Percentiles rank a stretch among this genome's conserved stretches.
These are phyloP conservation scores for Enteromius thamalakanensis DNA, from an alignment of 2,797 vertebrate genomes.

Conservation along the genomic window DNA sequence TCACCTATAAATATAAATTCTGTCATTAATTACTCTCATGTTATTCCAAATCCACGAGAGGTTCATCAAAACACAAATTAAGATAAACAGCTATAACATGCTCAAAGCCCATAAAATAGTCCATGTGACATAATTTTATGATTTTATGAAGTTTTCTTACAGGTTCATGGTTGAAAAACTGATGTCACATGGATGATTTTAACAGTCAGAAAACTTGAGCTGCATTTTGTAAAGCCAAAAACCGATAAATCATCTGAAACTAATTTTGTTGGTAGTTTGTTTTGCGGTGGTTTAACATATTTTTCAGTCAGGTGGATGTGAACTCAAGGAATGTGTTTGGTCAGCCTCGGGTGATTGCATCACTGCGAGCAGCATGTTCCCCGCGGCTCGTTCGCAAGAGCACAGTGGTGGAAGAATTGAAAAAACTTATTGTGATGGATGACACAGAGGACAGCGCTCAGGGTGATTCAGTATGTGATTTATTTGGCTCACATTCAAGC, in stretches of 20 bases:
- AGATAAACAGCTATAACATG: background rate
- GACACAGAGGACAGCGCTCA: conserved; percentile 28
- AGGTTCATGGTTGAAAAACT: background rate
- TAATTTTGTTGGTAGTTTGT: background rate
- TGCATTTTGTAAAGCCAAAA: background rate
- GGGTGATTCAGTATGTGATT: conserved; percentile 45
- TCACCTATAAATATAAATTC: background rate
- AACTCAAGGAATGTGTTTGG: conserved; percentile 79
- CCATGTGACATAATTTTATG: background rate
- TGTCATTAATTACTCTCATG: background rate
- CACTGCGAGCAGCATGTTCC: conserved; percentile 75
- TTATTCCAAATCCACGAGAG: background rate
- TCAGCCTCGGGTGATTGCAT: conserved; percentile 76
- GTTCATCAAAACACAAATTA: background rate
- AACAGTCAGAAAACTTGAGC: background rate
- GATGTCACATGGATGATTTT: background rate
- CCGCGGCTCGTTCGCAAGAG: conserved; percentile 75
- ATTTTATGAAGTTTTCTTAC: background rate
- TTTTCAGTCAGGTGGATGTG: conserved; percentile 54
- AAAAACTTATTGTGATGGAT: conserved; percentile 81
- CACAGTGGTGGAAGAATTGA: conserved; percentile 79
- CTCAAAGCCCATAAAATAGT: background rate
- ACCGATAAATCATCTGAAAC: background rate
- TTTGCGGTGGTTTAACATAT: background rate
- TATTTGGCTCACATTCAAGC: background rate